These are phyloP conservation scores for Sciurus niger DNA, from an alignment of 2,113 vertebrate genomes.

Conservation along the genomic window DNA sequence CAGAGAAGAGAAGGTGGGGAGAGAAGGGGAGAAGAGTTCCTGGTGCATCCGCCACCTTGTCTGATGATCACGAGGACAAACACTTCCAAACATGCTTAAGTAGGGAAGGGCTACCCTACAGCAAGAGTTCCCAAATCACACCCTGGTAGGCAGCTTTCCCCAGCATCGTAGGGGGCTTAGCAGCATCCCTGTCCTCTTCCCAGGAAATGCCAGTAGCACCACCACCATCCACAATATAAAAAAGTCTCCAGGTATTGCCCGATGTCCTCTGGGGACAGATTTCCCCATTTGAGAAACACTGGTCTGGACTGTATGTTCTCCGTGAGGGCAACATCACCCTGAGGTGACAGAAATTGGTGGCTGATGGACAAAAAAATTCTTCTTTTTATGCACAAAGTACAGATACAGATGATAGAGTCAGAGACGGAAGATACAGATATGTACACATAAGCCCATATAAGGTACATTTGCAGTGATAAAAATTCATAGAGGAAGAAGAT, in stretches of 20 bases:
- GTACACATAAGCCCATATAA: not conserved
- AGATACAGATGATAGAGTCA: not conserved
- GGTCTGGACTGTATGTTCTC: not conserved
- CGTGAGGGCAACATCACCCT: not conserved
- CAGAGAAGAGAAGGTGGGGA: not conserved
- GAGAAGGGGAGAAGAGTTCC: too few species aligned
- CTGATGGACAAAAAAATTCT: not conserved
- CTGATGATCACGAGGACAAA: not conserved
- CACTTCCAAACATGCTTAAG: not conserved
- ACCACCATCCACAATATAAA: not conserved
- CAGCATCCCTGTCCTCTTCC: not conserved
- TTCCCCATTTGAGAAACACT: not conserved
- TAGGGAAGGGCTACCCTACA: not conserved
- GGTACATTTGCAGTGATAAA: not conserved
- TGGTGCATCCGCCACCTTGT: not conserved
- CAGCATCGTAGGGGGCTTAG: not conserved
- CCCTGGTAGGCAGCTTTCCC: not conserved
- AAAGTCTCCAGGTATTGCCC: not conserved
- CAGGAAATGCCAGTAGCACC: not conserved
- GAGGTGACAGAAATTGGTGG: not conserved
- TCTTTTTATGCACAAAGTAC: not conserved
- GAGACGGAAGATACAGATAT: not conserved
- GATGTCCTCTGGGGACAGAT: not conserved
- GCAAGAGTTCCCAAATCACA: not conserved
- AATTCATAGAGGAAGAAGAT: not conserved